Evolutionary conservation across 1,140 invertebrate genomes (phyloP).

Genomic region (Scaptomyza hsui): DNA sequence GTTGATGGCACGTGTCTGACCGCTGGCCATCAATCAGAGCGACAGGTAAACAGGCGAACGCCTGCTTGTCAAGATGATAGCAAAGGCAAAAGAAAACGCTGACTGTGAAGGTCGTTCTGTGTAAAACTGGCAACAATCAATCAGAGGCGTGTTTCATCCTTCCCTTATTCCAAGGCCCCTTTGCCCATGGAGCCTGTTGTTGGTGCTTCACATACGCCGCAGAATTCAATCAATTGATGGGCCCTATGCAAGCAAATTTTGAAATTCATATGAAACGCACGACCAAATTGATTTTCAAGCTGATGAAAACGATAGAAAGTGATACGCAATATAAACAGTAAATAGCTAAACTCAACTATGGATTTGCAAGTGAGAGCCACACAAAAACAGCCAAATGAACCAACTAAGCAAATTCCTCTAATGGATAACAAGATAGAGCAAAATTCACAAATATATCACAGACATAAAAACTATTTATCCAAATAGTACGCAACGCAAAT

Average conservation of each 20-base stretch:
- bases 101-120: slow-evolving; percentile 40
- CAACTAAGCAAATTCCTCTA: slow-evolving; percentile 39
- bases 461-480: neutral
- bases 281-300: slow-evolving; percentile 42
- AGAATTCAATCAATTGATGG: slow-evolving; percentile 69
- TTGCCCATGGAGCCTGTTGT: neutral
- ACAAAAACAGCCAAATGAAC: slow-evolving; percentile 30
- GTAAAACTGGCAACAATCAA: slow-evolving; percentile 52
- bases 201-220: slow-evolving; percentile 16
- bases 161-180: too few species aligned
- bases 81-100: neutral
- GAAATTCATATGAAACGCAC: slow-evolving; percentile 36
- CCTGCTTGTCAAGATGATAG: slow-evolving; percentile 32
- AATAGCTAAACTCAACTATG: slow-evolving; percentile 34
- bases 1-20: slow-evolving; percentile 46
- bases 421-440: slow-evolving; percentile 2
- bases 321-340: slow-evolving; percentile 67
- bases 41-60: slow-evolving; percentile 51
- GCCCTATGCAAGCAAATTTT: slow-evolving; percentile 34
- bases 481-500: slow-evolving; percentile 12
- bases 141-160: slow-evolving; percentile 41
- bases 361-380: slow-evolving; percentile 52
- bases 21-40: slow-evolving; percentile 67
- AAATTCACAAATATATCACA: neutral
- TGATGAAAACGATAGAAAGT: slow-evolving; percentile 32